Conservation (phyloP, 2,797 vertebrate genomes). For the Lithobates sylvaticus region DNA sequence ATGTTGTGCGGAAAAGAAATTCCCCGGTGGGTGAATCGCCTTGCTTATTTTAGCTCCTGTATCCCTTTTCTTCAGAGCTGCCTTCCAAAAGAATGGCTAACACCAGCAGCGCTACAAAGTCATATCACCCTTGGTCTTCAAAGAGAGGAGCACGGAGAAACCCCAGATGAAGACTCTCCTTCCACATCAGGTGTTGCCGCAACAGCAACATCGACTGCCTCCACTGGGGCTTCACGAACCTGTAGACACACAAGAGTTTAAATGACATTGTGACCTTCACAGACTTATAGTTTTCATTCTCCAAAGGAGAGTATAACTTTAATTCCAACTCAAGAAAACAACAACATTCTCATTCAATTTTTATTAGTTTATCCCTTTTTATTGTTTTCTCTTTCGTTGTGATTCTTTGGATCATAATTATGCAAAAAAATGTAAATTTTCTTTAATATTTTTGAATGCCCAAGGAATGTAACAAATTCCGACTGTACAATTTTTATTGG, state of each 20-base stretch:
- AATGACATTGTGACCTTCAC: slow-evolving; percentile 61
- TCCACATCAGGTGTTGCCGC: slow-evolving; percentile 78
- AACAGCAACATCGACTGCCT: slow-evolving; percentile 63
- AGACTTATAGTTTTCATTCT: slow-evolving; percentile 21
- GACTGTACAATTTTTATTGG: neutral
- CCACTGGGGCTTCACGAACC: slow-evolving; percentile 80
- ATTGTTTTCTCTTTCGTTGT: neutral
- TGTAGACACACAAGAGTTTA: slow-evolving; percentile 90
- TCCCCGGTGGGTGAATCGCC: slow-evolving; percentile 93
- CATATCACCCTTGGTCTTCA: slow-evolving; percentile 92
- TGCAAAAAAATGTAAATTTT: slow-evolving; percentile 4
- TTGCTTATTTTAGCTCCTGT: slow-evolving; percentile 96
- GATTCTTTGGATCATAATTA: slow-evolving; percentile 40
- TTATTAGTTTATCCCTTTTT: neutral
- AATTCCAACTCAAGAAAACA: slow-evolving; percentile 7
- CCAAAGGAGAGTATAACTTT: neutral
- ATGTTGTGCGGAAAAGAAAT: slow-evolving; percentile 91
- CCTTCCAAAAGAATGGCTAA: slow-evolving; percentile 92
- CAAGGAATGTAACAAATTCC: slow-evolving; percentile 32
- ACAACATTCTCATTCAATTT: neutral
- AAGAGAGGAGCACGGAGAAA: slow-evolving; percentile 85
- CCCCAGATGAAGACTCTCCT: slow-evolving; percentile 84
- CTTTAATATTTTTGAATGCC: slow-evolving; percentile 17
- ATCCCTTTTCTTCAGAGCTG: slow-evolving; percentile 95
- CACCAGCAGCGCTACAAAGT: slow-evolving; percentile 91